These are phyloP conservation scores for Pocillopora grandis DNA, from an alignment of 92 coral and sea anemone species.

Conservation along the genomic window DNA sequence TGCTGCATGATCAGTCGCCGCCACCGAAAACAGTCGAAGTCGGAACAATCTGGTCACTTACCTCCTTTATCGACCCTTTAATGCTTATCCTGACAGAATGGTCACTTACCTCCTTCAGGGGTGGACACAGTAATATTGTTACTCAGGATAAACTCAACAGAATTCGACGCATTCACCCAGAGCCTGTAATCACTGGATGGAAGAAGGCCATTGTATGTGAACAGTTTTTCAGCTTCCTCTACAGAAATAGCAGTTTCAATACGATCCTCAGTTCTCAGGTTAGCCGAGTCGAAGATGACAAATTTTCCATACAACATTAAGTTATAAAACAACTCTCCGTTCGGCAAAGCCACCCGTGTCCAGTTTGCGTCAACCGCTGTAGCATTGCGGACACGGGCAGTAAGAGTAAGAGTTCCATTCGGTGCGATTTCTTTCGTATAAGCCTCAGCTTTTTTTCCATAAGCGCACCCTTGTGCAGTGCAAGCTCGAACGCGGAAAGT, in stretches of 20 bases:
- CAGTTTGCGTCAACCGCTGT: slow-evolving; percentile 79
- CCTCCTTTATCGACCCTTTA: no score
- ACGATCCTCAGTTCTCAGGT: slow-evolving; percentile 69
- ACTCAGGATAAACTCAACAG: slow-evolving; percentile 80
- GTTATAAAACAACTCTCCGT: slow-evolving; percentile 80
- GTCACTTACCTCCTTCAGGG: slow-evolving; percentile 82
- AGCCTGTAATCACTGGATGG: slow-evolving; percentile 73
- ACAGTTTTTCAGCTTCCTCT: slow-evolving; percentile 57
- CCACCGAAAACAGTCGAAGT: no score
- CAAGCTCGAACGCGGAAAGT: slow-evolving; percentile 79
- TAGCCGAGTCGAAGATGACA: slow-evolving; percentile 51
- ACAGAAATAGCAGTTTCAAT: slow-evolving; percentile 64
- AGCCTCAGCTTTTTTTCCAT: slow-evolving; percentile 66
- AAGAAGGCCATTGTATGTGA: slow-evolving; percentile 64
- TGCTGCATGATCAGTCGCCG: no score
- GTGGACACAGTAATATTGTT: slow-evolving; percentile 71
- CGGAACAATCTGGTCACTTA: no score
- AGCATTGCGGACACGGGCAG: slow-evolving; percentile 69
- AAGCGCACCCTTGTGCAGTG: slow-evolving; percentile 82
- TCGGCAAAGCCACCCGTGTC: slow-evolving; percentile 80
- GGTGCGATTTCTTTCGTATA: slow-evolving; percentile 82
- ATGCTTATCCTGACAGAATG: no score
- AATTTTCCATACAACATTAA: slow-evolving; percentile 79
- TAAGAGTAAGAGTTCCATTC: slow-evolving; percentile 78
- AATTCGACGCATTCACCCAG: slow-evolving; percentile 94